Percentiles rank a stretch among this genome's conserved stretches.
Evolutionary conservation across 1,140 invertebrate species (phyloP).

Genomic region (Zaprionus taronus): DNA sequence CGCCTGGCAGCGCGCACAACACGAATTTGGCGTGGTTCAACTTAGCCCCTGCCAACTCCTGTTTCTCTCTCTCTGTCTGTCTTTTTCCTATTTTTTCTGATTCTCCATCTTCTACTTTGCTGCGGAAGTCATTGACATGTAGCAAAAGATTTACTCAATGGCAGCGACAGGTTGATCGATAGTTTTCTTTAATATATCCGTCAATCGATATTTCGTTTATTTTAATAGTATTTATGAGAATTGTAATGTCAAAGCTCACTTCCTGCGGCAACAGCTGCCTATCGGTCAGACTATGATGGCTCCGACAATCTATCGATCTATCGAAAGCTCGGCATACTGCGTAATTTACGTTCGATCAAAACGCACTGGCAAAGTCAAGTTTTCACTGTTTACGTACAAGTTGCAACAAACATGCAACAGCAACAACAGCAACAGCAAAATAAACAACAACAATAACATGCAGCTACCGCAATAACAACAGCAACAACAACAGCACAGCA

Average conservation of each 20-base stretch:
- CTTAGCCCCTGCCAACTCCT: constrained; percentile 17
- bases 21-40: constrained; percentile 31
- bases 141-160: constrained; percentile 26
- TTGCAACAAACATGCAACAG: constrained; percentile 33
- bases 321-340: background rate
- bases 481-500: constrained; percentile 41
- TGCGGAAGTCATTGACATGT: constrained; percentile 39
- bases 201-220: background rate
- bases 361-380: constrained; percentile 56
- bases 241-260: background rate
- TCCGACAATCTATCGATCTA: background rate
- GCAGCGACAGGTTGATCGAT: constrained; percentile 1
- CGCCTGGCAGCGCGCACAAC: constrained; percentile 9
- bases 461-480: constrained; percentile 23
- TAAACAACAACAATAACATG: constrained; percentile 24
- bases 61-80: background rate
- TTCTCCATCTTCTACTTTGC: background rate
- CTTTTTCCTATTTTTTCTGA: background rate
- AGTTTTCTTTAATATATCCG: too few relatives aligned
- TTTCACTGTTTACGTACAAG: constrained; percentile 43
- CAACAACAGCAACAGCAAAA: constrained; percentile 15
- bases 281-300: background rate
- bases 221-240: background rate
- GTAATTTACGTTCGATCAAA: constrained; percentile 10
- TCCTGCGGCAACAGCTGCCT: background rate